These are phyloP conservation scores for Metopolophium dirhodum DNA, from an alignment of 1,140 invertebrate genomes.

Conservation along the genomic window DNA sequence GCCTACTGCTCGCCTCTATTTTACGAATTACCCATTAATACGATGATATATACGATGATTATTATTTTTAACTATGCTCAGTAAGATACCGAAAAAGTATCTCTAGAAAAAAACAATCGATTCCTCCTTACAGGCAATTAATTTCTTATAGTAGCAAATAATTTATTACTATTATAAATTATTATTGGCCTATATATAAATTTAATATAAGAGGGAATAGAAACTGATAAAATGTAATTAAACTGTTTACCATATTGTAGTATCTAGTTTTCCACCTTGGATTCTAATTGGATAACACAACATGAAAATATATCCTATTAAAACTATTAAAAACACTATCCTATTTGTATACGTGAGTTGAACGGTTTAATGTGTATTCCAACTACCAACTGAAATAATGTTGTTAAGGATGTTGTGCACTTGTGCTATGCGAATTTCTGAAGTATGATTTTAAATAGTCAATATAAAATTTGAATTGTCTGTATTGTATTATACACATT, in stretches of 20 bases:
- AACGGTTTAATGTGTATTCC: neutral
- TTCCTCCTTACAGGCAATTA: neutral
- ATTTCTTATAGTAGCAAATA: neutral
- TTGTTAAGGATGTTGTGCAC: neutral
- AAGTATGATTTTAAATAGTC: neutral
- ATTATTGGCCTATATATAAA: neutral
- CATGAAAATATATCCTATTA: neutral
- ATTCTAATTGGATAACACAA: constrained; percentile 14
- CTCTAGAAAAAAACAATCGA: neutral
- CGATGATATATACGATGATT: neutral
- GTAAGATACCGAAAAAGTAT: neutral
- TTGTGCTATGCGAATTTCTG: neutral
- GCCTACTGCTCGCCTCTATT: neutral
- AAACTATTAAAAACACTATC: neutral
- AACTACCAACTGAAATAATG: neutral
- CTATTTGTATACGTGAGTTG: neutral
- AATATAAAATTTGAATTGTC: neutral
- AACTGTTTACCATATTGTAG: neutral
- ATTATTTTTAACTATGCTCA: constrained; percentile 8
- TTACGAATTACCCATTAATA: neutral
- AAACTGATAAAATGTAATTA: neutral
- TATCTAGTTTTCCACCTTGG: neutral
- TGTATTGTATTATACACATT: neutral
- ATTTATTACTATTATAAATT: neutral
- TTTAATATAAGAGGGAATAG: neutral